phyloP scores from a whole-genome alignment of 2,888 invertebrate genomes.

The Drosophila colorata region DNA sequence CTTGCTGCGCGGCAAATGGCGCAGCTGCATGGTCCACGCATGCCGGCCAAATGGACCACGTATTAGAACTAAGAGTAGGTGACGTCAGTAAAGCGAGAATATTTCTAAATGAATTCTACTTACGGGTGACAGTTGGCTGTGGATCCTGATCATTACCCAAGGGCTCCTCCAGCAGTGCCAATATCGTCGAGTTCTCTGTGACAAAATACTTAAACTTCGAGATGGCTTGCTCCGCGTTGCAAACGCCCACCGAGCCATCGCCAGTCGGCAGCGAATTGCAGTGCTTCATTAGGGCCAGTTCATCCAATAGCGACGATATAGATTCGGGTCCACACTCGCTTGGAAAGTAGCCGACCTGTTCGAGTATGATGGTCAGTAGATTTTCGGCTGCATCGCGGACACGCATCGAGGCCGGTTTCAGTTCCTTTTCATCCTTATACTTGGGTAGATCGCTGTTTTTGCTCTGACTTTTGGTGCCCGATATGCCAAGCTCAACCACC shows the following conservation, averaged over 20 bases:
- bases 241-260: slow-evolving; percentile 59
- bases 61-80: slow-evolving; percentile 88
- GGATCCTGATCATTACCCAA: slow-evolving; percentile 97
- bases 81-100: neutral
- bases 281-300: slow-evolving; percentile 92
- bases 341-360: slow-evolving; percentile 95
- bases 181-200: slow-evolving; percentile 94
- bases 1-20: slow-evolving; percentile 94
- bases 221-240: slow-evolving; percentile 87
- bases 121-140: slow-evolving; percentile 93
- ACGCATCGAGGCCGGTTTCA: slow-evolving; percentile 98
- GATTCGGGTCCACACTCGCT: slow-evolving; percentile 94
- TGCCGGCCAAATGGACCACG: slow-evolving; percentile 97
- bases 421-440: slow-evolving; percentile 97
- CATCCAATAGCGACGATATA: slow-evolving; percentile 94
- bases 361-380: slow-evolving; percentile 94
- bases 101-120: slow-evolving; percentile 37
- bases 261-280: slow-evolving; percentile 88
- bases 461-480: slow-evolving; percentile 95
- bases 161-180: slow-evolving; percentile 96
- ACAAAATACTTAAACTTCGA: slow-evolving; percentile 94
- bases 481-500: slow-evolving; percentile 98
- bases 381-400: slow-evolving; percentile 99
- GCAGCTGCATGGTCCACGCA: slow-evolving; percentile 96
- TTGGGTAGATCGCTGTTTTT: slow-evolving; percentile 95